Evolutionary conservation across 2,113 vertebrate species (phyloP).

Genomic region (Enhydra lutris): DNA sequence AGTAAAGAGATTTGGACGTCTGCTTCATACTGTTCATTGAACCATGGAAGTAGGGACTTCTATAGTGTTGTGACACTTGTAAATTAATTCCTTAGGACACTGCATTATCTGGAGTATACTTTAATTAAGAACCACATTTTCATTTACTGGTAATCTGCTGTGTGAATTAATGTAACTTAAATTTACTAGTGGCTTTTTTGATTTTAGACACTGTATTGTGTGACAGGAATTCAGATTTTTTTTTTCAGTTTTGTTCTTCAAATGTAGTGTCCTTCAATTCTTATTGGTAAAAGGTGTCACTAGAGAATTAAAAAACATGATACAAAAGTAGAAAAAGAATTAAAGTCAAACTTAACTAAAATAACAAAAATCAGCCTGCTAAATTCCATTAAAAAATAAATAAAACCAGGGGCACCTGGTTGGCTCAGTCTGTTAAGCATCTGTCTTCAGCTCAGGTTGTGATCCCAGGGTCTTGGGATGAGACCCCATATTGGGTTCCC

Average conservation of each 20-base stretch:
- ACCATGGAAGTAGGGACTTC: background rate
- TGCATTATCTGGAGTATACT: background rate
- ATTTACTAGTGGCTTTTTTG: background rate
- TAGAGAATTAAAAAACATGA: background rate
- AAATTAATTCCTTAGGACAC: background rate
- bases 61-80: background rate
- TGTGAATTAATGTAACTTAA: background rate
- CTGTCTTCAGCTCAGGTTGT: background rate
- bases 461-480: background rate
- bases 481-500: too few species aligned
- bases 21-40: background rate
- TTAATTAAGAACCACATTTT: slow-evolving; percentile 20
- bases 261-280: background rate
- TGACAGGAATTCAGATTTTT: background rate
- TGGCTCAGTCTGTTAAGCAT: background rate
- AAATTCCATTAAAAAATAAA: slow-evolving; percentile 19
- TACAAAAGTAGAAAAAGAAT: background rate
- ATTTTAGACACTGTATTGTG: background rate
- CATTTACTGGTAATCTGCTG: background rate
- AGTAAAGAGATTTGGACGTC: background rate
- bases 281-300: background rate
- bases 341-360: background rate
- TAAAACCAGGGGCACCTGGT: background rate
- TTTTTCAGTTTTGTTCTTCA: background rate
- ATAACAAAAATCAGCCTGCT: background rate